A percentile compares a stretch with the other conserved stretches of the same genome.
Evolutionary conservation across 2,113 vertebrate species (phyloP).

Genomic region (Chauna torquata): DNA sequence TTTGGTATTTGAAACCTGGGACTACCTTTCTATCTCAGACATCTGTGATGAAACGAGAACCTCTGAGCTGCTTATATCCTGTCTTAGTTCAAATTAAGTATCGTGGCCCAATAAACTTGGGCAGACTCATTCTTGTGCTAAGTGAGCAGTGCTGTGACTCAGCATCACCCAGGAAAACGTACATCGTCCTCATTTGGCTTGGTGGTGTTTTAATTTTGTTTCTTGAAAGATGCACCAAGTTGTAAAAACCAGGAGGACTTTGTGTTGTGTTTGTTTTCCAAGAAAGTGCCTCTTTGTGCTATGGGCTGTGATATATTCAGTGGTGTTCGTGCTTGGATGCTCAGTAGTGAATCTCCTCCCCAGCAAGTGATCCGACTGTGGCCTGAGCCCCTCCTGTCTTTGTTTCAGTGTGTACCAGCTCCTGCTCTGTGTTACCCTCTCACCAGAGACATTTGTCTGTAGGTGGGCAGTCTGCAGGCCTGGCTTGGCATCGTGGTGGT

Average conservation of each 20-base stretch:
- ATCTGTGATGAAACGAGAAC: background rate
- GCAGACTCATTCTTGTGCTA: background rate
- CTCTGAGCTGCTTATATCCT: background rate
- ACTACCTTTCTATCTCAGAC: background rate
- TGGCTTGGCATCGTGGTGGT: background rate
- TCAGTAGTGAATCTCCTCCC: background rate
- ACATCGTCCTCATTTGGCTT: background rate
- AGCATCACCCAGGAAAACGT: background rate
- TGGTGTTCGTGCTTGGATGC: background rate
- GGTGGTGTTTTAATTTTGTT: background rate
- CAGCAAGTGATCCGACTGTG: background rate
- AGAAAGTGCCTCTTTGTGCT: background rate
- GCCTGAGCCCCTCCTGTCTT: background rate
- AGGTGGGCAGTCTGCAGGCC: background rate
- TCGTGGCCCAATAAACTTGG: background rate
- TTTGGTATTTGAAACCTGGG: background rate
- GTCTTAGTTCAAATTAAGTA: background rate
- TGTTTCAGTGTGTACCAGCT: background rate
- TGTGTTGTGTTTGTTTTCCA: background rate
- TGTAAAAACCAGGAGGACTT: background rate
- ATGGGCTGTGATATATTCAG: background rate
- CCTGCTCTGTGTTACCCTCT: background rate
- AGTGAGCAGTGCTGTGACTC: background rate
- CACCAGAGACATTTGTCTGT: background rate
- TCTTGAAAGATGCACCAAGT: accelerated